These are phyloP conservation scores for Epizoanthus scotinus DNA, from an alignment of 92 coral and sea anemone species.

Conservation along the genomic window DNA sequence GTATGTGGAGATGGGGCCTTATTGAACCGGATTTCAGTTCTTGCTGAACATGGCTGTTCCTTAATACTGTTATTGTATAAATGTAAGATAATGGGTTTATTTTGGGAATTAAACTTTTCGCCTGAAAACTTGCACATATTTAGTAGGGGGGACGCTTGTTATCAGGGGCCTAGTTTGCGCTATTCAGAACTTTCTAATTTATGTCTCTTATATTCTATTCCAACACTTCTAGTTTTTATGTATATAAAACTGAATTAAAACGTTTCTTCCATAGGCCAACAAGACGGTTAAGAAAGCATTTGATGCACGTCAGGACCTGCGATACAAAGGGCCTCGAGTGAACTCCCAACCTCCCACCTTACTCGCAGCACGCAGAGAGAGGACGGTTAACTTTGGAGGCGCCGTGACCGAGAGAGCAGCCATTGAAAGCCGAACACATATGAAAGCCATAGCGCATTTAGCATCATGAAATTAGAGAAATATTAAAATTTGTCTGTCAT, in stretches of 20 bases:
- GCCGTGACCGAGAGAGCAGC: not conserved
- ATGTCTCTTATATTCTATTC: no score
- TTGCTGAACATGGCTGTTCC: no score
- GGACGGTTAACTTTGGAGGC: not conserved
- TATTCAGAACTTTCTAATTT: no score
- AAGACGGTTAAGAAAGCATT: constrained; percentile 80
- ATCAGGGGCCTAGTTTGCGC: no score
- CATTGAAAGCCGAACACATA: not conserved
- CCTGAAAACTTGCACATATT: no score
- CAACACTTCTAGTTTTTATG: no score
- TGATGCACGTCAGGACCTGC: constrained; percentile 77
- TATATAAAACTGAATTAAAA: not conserved
- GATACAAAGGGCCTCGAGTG: constrained; percentile 84
- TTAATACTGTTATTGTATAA: no score
- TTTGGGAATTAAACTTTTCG: no score
- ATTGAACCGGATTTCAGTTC: no score
- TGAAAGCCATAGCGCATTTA: constrained; percentile 12
- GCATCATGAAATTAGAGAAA: not conserved
- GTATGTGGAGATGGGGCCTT: no score
- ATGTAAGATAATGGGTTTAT: no score
- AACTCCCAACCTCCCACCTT: constrained; percentile 31
- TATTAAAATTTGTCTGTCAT: not conserved
- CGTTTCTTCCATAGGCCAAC: constrained; percentile 63
- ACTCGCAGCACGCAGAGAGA: constrained; percentile 13
- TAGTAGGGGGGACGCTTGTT: no score